Conservation (phyloP, 2,797 vertebrate species). For the Glyptemys insculpta region DNA sequence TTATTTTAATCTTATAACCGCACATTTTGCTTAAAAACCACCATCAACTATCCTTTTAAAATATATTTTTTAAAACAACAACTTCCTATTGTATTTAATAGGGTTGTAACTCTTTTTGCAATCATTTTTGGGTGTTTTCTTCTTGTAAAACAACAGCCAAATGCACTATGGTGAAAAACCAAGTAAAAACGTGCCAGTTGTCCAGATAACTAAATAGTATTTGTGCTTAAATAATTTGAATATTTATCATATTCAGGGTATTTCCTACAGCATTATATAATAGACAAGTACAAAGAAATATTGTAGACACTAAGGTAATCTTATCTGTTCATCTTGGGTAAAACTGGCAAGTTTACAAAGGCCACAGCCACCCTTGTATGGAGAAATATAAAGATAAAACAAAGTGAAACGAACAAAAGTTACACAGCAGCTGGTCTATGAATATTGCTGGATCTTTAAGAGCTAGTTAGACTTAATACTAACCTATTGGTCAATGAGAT, state of each 20-base stretch:
- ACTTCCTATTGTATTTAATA: slow-evolving; percentile 33
- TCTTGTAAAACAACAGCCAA: slow-evolving; percentile 37
- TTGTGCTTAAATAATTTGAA: background rate
- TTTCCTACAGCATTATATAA: background rate
- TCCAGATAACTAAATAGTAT: background rate
- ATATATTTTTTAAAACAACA: slow-evolving; percentile 11
- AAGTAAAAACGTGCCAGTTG: background rate
- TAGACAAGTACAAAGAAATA: background rate
- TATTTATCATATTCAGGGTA: background rate
- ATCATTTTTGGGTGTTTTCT: slow-evolving; percentile 37
- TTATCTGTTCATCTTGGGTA: background rate
- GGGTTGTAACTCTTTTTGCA: slow-evolving; percentile 13
- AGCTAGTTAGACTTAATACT: background rate
- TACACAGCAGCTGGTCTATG: background rate
- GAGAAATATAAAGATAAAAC: background rate
- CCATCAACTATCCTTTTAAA: background rate
- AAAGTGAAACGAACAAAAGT: background rate
- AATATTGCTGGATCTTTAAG: slow-evolving; percentile 11
- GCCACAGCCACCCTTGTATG: background rate
- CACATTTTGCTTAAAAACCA: slow-evolving; percentile 70
- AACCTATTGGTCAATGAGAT: background rate
- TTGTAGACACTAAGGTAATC: background rate
- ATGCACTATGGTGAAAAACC: background rate
- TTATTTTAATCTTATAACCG: slow-evolving; percentile 73
- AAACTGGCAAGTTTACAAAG: background rate